These are phyloP conservation scores for Tholera decimalis DNA, from an alignment of 2,888 invertebrate genomes.

Conservation along the genomic window DNA sequence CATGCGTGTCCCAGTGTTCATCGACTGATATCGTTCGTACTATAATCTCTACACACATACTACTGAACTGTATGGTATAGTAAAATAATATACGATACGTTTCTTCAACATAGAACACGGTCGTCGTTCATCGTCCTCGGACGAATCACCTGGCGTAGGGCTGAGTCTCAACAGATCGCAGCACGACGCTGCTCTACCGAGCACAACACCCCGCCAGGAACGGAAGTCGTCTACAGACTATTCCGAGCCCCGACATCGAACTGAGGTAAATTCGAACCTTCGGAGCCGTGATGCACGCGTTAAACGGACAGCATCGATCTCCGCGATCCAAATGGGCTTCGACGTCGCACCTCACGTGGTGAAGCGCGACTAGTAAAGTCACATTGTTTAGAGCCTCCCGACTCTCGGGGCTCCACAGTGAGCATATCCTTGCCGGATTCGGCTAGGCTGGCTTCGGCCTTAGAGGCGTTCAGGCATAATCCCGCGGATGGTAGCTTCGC, in stretches of 20 bases:
- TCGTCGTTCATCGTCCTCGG: too few relatives aligned
- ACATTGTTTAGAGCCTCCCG: slow-evolving; percentile 88
- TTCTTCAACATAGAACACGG: too few relatives aligned
- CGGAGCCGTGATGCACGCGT: slow-evolving; percentile 70
- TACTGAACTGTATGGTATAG: too few relatives aligned
- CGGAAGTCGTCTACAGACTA: slow-evolving; percentile 92
- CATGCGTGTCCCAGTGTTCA: too few relatives aligned
- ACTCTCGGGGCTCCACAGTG: slow-evolving; percentile 80
- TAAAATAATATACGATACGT: too few relatives aligned
- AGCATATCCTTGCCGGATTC: slow-evolving; percentile 87
- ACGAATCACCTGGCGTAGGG: slow-evolving; percentile 78
- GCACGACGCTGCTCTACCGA: slow-evolving; percentile 71
- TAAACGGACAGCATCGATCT: slow-evolving; percentile 76
- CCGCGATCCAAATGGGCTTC: slow-evolving; percentile 78
- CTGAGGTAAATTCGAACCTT: slow-evolving; percentile 46
- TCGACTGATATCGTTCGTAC: too few relatives aligned
- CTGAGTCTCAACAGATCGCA: slow-evolving; percentile 92
- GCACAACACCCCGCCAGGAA: slow-evolving; percentile 89
- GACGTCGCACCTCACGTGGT: slow-evolving; percentile 76
- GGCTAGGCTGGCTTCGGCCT: slow-evolving; percentile 91
- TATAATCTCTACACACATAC: too few relatives aligned
- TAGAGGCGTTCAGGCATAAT: slow-evolving; percentile 89
- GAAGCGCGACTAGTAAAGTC: slow-evolving; percentile 77
- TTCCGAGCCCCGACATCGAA: slow-evolving; percentile 84
- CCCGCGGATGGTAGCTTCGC: slow-evolving; percentile 91